Conservation (phyloP, 92 coral and sea anemone genomes). For the Phenganax subtilis region DNA sequence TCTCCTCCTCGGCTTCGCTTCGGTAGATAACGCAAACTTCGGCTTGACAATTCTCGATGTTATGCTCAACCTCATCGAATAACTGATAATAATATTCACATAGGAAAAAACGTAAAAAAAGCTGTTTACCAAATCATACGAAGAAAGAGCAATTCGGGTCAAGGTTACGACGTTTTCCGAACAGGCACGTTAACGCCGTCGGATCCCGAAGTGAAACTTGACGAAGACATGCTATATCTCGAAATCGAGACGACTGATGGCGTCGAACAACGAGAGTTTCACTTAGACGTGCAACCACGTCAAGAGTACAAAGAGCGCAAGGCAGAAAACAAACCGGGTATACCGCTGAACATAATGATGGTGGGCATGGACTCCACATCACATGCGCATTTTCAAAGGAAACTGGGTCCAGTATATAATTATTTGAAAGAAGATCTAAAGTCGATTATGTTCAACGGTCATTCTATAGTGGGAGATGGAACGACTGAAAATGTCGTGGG, state of each 20-base stretch:
- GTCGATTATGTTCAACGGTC: constrained; percentile 50
- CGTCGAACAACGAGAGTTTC: constrained; percentile 50
- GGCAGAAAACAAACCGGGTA: constrained; percentile 46
- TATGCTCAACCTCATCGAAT: too few relatives aligned
- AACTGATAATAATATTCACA: background rate
- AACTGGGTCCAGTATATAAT: constrained; percentile 52
- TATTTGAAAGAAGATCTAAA: constrained; percentile 43
- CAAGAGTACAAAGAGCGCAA: constrained; percentile 30
- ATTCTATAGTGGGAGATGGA: constrained; percentile 63
- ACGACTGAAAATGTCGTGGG: constrained; percentile 55
- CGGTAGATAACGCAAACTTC: too few relatives aligned
- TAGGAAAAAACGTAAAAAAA: constrained; percentile 40
- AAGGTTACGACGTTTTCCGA: constrained; percentile 45
- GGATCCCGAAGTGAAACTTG: constrained; percentile 41
- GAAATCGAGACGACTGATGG: constrained; percentile 42
- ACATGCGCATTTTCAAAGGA: constrained; percentile 56
- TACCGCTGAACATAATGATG: constrained; percentile 58
- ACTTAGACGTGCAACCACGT: constrained; percentile 49
- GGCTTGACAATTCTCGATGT: too few relatives aligned
- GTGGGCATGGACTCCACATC: constrained; percentile 68
- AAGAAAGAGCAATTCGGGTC: constrained; percentile 37
- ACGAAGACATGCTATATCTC: constrained; percentile 57
- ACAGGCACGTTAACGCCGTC: constrained; percentile 53
- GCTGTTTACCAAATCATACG: constrained; percentile 7
- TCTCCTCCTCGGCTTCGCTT: too few relatives aligned